A percentile compares a stretch with the other conserved stretches of the same genome.
Conservation (phyloP, 1,140 invertebrate genomes). For the Anastatus disparis region DNA sequence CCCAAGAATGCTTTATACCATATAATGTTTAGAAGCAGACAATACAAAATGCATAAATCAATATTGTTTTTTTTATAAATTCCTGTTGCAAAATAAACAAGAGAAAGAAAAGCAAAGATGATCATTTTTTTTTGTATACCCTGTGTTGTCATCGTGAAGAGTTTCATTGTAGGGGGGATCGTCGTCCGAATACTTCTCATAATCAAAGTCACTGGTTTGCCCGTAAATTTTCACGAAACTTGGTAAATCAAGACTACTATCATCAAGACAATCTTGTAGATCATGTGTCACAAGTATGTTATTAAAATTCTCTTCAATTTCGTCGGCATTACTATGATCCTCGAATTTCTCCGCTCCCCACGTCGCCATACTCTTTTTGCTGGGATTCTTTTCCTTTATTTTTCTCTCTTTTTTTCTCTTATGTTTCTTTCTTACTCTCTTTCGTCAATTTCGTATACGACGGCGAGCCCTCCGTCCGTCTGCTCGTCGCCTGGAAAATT, state of each 20-base stretch:
- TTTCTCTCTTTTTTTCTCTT: conserved; percentile 25
- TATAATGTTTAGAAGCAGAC: no score
- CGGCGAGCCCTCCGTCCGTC: conserved; percentile 13
- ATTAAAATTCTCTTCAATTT: conserved; percentile 56
- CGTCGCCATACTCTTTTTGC: conserved; percentile 63
- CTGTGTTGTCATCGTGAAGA: conserved; percentile 57
- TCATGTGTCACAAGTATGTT: conserved; percentile 67
- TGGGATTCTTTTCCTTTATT: no score
- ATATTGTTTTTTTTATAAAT: no score
- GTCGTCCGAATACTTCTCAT: conserved; percentile 59
- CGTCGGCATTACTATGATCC: conserved; percentile 46
- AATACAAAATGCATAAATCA: no score
- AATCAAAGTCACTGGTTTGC: conserved; percentile 59
- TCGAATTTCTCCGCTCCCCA: conserved; percentile 60
- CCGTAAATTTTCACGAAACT: conserved; percentile 68
- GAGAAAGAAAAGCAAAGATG: not conserved
- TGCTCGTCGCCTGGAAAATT: conserved; percentile 30
- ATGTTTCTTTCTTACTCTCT: no score
- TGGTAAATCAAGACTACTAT: conserved; percentile 68
- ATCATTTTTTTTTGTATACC: conserved; percentile 49
- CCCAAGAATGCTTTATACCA: no score
- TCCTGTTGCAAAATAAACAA: no score
- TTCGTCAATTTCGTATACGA: no score
- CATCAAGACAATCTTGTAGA: conserved; percentile 69
- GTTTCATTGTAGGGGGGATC: conserved; percentile 57